Conservation (phyloP, 1,140 invertebrate genomes). For the Euura lappo region DNA sequence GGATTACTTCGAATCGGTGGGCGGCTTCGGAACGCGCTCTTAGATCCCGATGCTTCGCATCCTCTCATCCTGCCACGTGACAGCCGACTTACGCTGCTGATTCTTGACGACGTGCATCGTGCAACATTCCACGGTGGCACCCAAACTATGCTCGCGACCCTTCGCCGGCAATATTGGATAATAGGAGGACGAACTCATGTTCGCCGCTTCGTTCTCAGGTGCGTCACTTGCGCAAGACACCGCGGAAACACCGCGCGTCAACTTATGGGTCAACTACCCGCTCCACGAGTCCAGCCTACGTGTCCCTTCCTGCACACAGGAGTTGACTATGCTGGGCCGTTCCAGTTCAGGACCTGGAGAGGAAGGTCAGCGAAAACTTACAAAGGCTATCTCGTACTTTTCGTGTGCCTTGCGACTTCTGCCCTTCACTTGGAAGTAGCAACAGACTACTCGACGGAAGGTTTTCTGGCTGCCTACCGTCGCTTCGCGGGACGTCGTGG, state of each 20-base stretch:
- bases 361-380: constrained; percentile 24
- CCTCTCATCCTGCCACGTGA: constrained; percentile 26
- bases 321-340: constrained; percentile 53
- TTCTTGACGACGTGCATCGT: constrained; percentile 40
- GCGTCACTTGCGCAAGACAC: constrained; percentile 33
- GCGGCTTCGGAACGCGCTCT: constrained; percentile 21
- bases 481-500: constrained; percentile 22
- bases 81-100: constrained; percentile 22
- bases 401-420: constrained; percentile 30
- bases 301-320: constrained; percentile 44
- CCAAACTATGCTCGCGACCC: constrained; percentile 28
- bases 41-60: constrained; percentile 21
- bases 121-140: constrained; percentile 43
- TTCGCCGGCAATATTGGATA: constrained; percentile 36
- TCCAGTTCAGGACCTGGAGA: constrained; percentile 27
- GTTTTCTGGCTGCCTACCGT: constrained; percentile 17
- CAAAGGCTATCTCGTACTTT: constrained; percentile 35
- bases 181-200: constrained; percentile 20
- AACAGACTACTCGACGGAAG: constrained; percentile 24
- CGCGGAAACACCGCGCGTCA: constrained; percentile 25
- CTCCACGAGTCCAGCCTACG: constrained; percentile 30
- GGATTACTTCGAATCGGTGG: constrained; percentile 29
- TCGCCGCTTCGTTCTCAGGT: constrained; percentile 25
- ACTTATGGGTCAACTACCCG: constrained; percentile 42
- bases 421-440: constrained; percentile 32